Conservation (phyloP, 2,888 invertebrate genomes). For the Pelosia muscerda region DNA sequence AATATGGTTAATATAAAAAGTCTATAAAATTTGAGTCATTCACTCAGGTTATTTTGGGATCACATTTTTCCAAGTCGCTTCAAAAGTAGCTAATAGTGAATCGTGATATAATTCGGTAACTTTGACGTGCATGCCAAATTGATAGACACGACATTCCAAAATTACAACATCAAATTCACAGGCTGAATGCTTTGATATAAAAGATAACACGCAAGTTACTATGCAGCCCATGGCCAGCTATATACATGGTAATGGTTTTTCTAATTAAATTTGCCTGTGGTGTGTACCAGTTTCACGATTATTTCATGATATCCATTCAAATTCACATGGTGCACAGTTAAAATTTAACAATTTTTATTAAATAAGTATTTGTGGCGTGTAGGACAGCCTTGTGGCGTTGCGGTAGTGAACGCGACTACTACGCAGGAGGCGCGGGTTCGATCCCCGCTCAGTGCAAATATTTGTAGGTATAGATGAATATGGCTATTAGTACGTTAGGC, state of each 20-base stretch:
- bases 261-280: not conserved
- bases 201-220: slow-evolving; percentile 1
- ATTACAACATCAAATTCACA: slow-evolving; percentile 5
- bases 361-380: no score
- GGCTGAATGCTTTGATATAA: not conserved
- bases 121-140: not conserved
- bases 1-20: no score
- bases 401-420: no score
- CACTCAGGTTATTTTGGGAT: no score
- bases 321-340: not conserved
- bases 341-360: not conserved
- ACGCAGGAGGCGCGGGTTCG: no score
- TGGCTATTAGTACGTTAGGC: no score
- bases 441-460: no score
- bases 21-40: no score
- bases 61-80: no score
- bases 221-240: not conserved
- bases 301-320: not conserved
- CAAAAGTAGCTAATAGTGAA: not conserved
- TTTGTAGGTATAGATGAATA: no score
- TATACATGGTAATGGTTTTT: not conserved
- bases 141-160: not conserved
- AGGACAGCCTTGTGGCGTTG: no score
- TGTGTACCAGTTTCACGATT: not conserved
- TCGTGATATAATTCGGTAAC: not conserved